phyloP scores from a whole-genome alignment of 2,888 invertebrate genomes.

The Tinea semifulvella region DNA sequence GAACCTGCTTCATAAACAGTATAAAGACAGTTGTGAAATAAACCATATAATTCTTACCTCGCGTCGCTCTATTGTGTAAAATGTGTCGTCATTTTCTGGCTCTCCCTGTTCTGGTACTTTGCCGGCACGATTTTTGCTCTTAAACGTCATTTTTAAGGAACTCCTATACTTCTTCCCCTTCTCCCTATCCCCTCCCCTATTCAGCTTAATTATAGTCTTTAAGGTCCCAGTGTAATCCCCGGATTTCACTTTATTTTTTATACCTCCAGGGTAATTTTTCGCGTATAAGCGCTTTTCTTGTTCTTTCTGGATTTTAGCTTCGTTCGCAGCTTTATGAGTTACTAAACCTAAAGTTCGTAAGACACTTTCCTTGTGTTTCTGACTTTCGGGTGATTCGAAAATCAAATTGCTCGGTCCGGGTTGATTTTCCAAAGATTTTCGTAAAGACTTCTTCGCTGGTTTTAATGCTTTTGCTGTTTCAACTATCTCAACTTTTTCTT shows the following conservation, averaged over 20 bases:
- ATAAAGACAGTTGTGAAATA: slow-evolving; percentile 5
- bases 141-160: slow-evolving; percentile 81
- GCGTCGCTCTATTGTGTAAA: slow-evolving; percentile 74
- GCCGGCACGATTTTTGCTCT: slow-evolving; percentile 69
- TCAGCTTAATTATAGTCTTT: slow-evolving; percentile 85
- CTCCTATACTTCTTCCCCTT: slow-evolving; percentile 72
- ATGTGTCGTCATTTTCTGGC: slow-evolving; percentile 45
- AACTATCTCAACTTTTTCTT: slow-evolving; percentile 15
- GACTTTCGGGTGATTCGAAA: slow-evolving; percentile 69
- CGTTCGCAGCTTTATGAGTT: slow-evolving; percentile 78
- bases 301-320: slow-evolving; percentile 67
- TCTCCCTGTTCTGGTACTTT: slow-evolving; percentile 57
- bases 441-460: slow-evolving; percentile 33
- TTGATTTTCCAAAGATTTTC: slow-evolving; percentile 37
- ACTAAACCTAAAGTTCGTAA: slow-evolving; percentile 78
- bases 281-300: slow-evolving; percentile 54
- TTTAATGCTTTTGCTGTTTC: slow-evolving; percentile 23
- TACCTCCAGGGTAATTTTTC: slow-evolving; percentile 21
- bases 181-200: slow-evolving; percentile 58
- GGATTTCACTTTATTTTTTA: slow-evolving; percentile 37
- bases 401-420: slow-evolving; percentile 48
- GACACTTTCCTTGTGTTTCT: slow-evolving; percentile 76
- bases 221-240: slow-evolving; percentile 80
- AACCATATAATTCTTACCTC: slow-evolving; percentile 45
- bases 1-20: too few species aligned